These are phyloP conservation scores for Zoanthus gigantus DNA, from an alignment of 92 coral and sea anemone species.

Conservation along the genomic window DNA sequence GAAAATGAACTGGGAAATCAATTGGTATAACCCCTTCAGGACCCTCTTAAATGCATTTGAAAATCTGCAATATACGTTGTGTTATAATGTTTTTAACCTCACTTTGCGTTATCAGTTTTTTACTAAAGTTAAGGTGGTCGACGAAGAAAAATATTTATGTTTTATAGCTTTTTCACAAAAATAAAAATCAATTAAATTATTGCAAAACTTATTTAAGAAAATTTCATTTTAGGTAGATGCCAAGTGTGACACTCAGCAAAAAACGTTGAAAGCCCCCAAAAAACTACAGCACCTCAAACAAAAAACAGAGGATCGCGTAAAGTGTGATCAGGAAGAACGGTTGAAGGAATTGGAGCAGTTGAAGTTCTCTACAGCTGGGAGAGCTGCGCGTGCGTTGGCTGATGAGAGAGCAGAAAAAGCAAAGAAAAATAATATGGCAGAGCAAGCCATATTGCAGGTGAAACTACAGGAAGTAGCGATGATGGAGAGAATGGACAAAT, in stretches of 20 bases:
- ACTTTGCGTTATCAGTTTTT: no score
- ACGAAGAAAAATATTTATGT: no score
- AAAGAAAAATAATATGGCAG: conserved; percentile 23
- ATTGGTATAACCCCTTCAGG: no score
- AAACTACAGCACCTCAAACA: conserved; percentile 1
- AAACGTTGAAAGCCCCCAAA: neutral
- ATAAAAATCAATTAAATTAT: no score
- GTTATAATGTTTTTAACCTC: no score
- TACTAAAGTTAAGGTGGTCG: no score
- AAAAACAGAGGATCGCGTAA: conserved; percentile 5
- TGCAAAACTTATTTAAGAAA: neutral
- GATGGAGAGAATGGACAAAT: conserved; percentile 33
- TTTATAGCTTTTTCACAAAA: no score
- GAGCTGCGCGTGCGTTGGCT: conserved; percentile 31
- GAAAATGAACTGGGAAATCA: no score
- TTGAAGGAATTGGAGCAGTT: conserved; percentile 15
- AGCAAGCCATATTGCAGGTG: conserved; percentile 20
- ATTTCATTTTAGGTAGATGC: neutral
- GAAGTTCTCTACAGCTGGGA: conserved; percentile 42
- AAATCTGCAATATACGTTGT: no score
- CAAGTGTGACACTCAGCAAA: neutral
- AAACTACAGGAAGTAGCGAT: conserved; percentile 19
- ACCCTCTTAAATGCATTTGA: no score
- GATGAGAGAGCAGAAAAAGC: conserved; percentile 11
- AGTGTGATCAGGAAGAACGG: neutral